Evolutionary conservation across 2,888 invertebrate genomes (phyloP).

Genomic region (Linyphia triangularis): DNA sequence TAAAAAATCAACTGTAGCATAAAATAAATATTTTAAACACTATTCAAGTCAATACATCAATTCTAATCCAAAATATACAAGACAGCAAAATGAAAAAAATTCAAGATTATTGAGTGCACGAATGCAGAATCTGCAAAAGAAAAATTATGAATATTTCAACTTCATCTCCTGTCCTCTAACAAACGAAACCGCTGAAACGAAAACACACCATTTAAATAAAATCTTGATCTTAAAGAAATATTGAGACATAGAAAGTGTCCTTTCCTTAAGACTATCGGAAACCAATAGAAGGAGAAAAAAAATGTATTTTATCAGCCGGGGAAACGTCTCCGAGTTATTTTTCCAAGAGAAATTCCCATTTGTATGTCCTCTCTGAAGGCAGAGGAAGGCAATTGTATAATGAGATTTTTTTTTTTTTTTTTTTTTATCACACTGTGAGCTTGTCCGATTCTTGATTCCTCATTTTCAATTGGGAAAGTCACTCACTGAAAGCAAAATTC

Average conservation of each 20-base stretch:
- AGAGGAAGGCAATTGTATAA: background rate
- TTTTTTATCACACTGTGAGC: background rate
- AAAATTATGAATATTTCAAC: too few species aligned
- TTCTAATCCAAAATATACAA: too few species aligned
- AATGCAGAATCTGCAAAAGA: too few species aligned
- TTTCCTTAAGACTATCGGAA: background rate
- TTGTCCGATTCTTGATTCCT: background rate
- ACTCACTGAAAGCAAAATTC: too few species aligned
- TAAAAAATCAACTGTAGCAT: too few species aligned
- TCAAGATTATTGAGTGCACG: too few species aligned
- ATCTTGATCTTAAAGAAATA: too few species aligned
- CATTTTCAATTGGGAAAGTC: too few species aligned
- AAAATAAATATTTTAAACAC: too few species aligned
- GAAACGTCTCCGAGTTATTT: background rate
- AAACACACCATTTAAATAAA: background rate
- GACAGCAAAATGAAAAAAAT: too few species aligned
- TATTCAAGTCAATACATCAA: too few species aligned
- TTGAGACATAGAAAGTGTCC: too few species aligned
- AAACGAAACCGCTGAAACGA: background rate
- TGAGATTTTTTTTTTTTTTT: background rate
- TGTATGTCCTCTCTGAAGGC: background rate
- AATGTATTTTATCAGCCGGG: background rate
- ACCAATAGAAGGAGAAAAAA: background rate
- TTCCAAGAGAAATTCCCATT: background rate
- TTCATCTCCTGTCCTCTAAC: background rate